Evolutionary conservation across 1,140 invertebrate species (phyloP).

Genomic region (Amyelois transitella): DNA sequence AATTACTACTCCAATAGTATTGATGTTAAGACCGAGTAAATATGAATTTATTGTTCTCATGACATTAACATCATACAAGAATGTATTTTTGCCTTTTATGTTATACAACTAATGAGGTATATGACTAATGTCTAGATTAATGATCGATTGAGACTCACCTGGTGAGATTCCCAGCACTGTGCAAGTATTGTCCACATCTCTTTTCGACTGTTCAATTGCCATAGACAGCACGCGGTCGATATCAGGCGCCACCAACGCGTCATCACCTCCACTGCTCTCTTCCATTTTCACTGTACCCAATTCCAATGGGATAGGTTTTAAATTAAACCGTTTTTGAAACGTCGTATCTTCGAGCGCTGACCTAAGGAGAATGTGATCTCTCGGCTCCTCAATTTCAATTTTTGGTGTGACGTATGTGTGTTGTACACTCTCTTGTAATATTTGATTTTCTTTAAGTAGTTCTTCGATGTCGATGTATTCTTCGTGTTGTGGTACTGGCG

Average conservation of each 20-base stretch:
- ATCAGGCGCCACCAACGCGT: constrained; percentile 80
- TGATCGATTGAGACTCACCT: constrained; percentile 77
- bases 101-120: background rate
- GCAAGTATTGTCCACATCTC: constrained; percentile 89
- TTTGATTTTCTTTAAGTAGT: constrained; percentile 72
- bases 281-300: constrained; percentile 76
- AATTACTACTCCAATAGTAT: constrained; percentile 30
- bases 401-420: constrained; percentile 62
- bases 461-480: constrained; percentile 73
- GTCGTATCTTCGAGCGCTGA: constrained; percentile 88
- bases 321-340: constrained; percentile 87
- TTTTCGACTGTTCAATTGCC: constrained; percentile 89
- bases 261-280: constrained; percentile 75
- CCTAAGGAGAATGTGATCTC: constrained; percentile 85
- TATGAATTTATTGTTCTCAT: constrained; percentile 23
- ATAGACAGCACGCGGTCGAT: constrained; percentile 89
- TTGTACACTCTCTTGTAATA: constrained; percentile 65
- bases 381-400: constrained; percentile 67
- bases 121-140: constrained; percentile 7
- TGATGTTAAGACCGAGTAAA: constrained; percentile 14
- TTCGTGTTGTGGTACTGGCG: constrained; percentile 74
- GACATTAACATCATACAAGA: constrained; percentile 15
- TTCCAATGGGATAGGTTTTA: constrained; percentile 80
- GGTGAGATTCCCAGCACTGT: constrained; percentile 88
- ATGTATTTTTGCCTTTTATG: background rate